Percentiles rank a stretch among this genome's conserved stretches.
phyloP scores from a whole-genome alignment of 2,888 invertebrate genomes.

The Endomychus coccineus region DNA sequence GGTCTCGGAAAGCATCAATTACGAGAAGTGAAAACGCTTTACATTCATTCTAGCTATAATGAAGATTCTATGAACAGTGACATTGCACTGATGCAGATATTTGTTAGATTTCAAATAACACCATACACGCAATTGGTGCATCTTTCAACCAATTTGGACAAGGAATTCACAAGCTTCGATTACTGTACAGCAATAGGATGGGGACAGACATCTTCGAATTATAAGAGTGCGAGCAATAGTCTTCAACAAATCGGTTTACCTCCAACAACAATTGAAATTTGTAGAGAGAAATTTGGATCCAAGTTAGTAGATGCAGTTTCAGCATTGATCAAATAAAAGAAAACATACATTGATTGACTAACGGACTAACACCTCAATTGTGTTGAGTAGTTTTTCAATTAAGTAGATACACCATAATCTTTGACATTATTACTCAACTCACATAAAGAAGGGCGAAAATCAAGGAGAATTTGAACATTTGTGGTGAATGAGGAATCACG shows the following conservation, averaged over 20 bases:
- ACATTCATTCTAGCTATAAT: conserved; percentile 3
- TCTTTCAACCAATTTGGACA: background rate
- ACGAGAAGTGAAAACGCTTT: conserved; percentile 8
- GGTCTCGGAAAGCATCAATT: conserved; percentile 10
- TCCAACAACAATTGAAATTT: conserved; percentile 1
- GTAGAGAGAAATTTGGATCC: no score
- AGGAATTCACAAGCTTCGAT: conserved; percentile 1
- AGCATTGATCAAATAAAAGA: no score
- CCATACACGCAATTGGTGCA: conserved; percentile 2
- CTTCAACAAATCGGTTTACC: conserved; percentile 8
- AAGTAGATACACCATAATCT: no score
- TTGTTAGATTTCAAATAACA: conserved; percentile 5
- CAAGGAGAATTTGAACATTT: no score
- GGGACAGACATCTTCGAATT: background rate
- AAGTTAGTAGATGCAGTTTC: no score
- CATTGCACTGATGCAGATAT: conserved; percentile 6
- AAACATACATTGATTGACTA: no score
- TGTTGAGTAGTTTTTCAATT: no score
- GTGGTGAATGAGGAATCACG: no score
- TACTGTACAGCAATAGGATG: conserved; percentile 9
- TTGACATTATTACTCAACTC: no score
- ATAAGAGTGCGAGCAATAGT: background rate
- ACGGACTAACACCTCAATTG: no score
- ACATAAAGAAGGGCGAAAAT: no score
- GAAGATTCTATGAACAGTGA: conserved; percentile 1